These are phyloP conservation scores for Glaucomys volans DNA, from an alignment of 2,113 vertebrate species.

Conservation along the genomic window DNA sequence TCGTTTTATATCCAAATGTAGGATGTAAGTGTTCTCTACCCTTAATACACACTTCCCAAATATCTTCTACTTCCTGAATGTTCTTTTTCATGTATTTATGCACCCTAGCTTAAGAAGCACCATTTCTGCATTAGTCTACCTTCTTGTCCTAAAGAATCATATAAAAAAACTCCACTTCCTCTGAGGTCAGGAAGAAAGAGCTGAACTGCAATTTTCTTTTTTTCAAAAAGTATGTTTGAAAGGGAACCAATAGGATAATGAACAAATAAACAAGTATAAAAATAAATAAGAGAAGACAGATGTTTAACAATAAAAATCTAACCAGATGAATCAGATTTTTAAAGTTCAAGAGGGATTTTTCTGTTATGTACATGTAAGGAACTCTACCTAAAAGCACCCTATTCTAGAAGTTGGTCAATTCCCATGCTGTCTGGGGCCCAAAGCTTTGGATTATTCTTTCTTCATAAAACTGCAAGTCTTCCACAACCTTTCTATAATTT, in stretches of 20 bases:
- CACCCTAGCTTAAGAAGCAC: background rate
- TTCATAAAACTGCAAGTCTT: background rate
- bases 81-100: background rate
- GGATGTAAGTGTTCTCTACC: too few species aligned
- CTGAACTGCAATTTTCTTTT: background rate
- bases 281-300: background rate
- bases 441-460: background rate
- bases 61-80: background rate
- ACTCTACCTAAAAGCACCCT: background rate
- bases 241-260: background rate
- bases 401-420: background rate
- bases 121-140: background rate
- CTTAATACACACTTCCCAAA: background rate
- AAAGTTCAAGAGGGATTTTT: background rate
- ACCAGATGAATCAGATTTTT: background rate
- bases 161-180: background rate
- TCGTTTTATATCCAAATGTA: background rate
- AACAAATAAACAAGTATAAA: constrained; percentile 1
- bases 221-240: constrained; percentile 3
- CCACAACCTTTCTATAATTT: background rate
- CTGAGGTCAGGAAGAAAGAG: background rate
- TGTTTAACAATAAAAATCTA: constrained; percentile 54
- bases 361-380: background rate
- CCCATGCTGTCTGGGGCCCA: background rate
- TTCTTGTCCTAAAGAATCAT: background rate